A percentile compares a stretch with the other conserved stretches of the same genome.
These are phyloP conservation scores for Plotosus lineatus DNA, from an alignment of 2,113 vertebrate genomes.

Conservation along the genomic window DNA sequence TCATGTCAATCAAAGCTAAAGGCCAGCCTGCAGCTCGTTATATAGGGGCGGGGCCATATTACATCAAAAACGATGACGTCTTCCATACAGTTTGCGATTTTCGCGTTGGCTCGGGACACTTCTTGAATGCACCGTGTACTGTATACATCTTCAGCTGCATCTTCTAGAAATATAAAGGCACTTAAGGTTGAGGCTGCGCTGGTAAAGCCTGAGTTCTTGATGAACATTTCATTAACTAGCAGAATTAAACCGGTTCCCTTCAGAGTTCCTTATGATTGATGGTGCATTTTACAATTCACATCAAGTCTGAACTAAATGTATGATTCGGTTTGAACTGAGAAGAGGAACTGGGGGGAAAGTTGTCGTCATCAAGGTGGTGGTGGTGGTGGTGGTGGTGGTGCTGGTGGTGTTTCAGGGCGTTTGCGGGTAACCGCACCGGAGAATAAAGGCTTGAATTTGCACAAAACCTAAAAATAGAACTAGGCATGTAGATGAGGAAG, in stretches of 20 bases:
- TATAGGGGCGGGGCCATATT: slow-evolving; percentile 36
- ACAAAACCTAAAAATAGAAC: neutral
- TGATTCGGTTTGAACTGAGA: neutral
- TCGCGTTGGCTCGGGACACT: neutral
- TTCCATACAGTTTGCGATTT: slow-evolving; percentile 33
- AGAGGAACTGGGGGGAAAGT: neutral
- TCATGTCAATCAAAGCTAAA: neutral
- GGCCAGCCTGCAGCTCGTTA: slow-evolving; percentile 17
- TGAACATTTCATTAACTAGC: neutral
- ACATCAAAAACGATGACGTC: slow-evolving; percentile 49
- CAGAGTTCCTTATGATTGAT: neutral
- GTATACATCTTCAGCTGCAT: neutral
- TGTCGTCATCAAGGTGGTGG: neutral
- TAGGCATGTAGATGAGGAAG: neutral
- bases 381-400: too few relatives aligned
- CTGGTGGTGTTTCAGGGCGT: neutral
- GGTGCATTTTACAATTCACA: neutral
- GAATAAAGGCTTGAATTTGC: slow-evolving; percentile 12
- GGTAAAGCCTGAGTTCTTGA: neutral
- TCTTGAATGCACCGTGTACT: neutral
- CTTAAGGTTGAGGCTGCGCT: neutral
- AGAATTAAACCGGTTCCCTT: neutral
- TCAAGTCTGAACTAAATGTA: neutral
- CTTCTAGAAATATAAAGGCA: neutral
- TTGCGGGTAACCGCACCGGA: neutral